Evolutionary conservation across 2,888 invertebrate species (phyloP).

Genomic region (Euplexia lucipara): DNA sequence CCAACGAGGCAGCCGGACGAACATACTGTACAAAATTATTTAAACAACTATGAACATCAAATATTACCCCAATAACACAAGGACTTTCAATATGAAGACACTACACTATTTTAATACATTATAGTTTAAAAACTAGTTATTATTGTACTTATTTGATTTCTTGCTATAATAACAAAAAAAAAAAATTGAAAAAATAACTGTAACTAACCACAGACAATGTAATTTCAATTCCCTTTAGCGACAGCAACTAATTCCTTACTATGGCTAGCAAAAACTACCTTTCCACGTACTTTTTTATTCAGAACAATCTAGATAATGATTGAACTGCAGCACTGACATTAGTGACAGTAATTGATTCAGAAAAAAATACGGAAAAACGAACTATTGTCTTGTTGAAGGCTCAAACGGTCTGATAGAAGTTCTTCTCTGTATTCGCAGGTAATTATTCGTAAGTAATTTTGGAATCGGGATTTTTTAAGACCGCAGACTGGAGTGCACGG

Average conservation of each 20-base stretch:
- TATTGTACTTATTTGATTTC: too few species aligned
- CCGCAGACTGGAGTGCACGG: too few species aligned
- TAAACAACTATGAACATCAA: too few species aligned
- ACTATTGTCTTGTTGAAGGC: slow-evolving; percentile 40
- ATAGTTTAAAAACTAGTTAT: too few species aligned
- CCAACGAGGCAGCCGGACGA: too few species aligned
- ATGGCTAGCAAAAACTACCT: slow-evolving; percentile 21
- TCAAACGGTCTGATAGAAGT: slow-evolving; percentile 35
- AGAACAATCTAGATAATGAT: slow-evolving; percentile 30
- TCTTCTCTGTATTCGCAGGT: slow-evolving; percentile 31
- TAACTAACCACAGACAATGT: background rate
- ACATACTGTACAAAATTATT: too few species aligned
- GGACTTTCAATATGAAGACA: too few species aligned
- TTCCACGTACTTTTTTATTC: slow-evolving; percentile 44
- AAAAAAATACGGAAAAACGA: slow-evolving; percentile 54
- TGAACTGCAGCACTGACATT: slow-evolving; percentile 8
- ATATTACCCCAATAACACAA: too few species aligned
- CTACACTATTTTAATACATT: too few species aligned
- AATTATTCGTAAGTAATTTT: slow-evolving; percentile 28
- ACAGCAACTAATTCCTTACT: slow-evolving; percentile 20
- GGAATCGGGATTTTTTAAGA: background rate
- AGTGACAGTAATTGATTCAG: slow-evolving; percentile 25
- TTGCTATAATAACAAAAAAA: too few species aligned
- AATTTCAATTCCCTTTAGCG: background rate
- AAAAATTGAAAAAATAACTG: background rate